Base-by-base conservation (phyloP, 2,888 invertebrate species). In the Aleiodes leptofemur region DNA sequence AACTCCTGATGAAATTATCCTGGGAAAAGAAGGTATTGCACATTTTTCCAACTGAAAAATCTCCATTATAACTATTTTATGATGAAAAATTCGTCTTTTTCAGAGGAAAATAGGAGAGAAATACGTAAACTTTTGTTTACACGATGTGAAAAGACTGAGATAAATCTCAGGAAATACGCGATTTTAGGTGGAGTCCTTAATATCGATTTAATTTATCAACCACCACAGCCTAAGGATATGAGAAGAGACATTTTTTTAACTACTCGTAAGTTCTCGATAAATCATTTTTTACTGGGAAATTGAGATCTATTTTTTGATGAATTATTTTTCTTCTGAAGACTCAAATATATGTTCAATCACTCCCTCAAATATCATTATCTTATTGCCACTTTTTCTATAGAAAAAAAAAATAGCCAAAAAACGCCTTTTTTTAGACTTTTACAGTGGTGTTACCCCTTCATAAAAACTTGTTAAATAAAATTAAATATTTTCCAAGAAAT, bases 151-250 rank as follows among this genome's bases (percentile, higher is more conserved):
- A 86, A 86, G 68, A 86, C 83, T 13, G 87, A 95, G 84, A 86
- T 96, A 0, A 96, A 96, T 88, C 90, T 96, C 69, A 91, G 96
- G 57, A 95, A 94, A 84, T 95, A 94, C 86, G 91, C 90, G 0
- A 92, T 96, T 70, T 92, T 96, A 14, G 96, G 96, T 0, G 97
- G 97, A 0, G 92, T 96, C 0, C 93, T 94, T 77, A 92, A 93
- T 80, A 88, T 96, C 61, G 94, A 96, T 83, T 90, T 96, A 66
- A 89, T 96, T 70, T 91, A 93, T 69, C 95, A 95, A 14, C 96
- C 96, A 0, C 94, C 96, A 0, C 96, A 97, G 81, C 94, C 95
- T 0, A 93, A 93, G 78, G 90, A 90, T 7, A 91, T 93, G 88
- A 86, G 88, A 0, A 90, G 90, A 23, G 90, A 91, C 0, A 86